Evolutionary conservation across 2,888 invertebrate genomes (phyloP).

Genomic region (Amiota mariae): DNA sequence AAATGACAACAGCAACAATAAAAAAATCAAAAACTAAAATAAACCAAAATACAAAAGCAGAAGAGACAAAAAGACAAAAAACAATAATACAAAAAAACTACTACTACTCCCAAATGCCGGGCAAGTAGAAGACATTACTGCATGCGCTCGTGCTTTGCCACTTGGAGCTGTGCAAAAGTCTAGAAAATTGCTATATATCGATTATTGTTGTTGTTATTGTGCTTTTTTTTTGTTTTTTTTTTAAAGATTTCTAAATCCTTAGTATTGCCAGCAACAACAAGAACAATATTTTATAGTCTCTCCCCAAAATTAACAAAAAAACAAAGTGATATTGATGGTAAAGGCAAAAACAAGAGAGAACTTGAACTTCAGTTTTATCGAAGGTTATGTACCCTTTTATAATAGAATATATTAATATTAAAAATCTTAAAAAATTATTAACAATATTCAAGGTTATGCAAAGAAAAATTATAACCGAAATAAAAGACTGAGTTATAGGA

Average conservation of each 20-base stretch:
- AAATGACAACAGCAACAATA: neutral
- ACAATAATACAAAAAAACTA: neutral
- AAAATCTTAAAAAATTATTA: too few relatives aligned
- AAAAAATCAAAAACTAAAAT: neutral
- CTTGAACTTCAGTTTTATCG: neutral
- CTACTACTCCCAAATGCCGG: too few relatives aligned
- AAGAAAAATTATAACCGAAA: too few relatives aligned
- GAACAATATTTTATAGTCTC: conserved; percentile 18
- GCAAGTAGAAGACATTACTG: neutral
- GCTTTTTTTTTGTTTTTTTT: conserved; percentile 5
- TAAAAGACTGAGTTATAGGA: too few relatives aligned
- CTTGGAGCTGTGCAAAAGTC: conserved; percentile 4
- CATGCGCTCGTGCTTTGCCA: conserved; percentile 6
- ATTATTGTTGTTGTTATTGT: neutral
- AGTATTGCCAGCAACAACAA: conserved; percentile 19
- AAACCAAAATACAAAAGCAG: conserved; percentile 5
- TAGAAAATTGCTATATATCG: conserved; percentile 17
- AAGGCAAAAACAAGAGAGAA: conserved; percentile 47
- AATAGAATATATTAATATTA: too few relatives aligned
- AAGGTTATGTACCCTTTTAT: too few relatives aligned
- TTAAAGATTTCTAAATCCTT: neutral
- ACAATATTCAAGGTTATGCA: too few relatives aligned
- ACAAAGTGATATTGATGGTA: conserved; percentile 55
- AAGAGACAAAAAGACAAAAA: neutral
- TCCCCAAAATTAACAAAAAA: conserved; percentile 40